Percentiles rank a stretch among this genome's conserved stretches.
phyloP scores from a whole-genome alignment of 2,888 invertebrate genomes.

The Cephus runcator region DNA sequence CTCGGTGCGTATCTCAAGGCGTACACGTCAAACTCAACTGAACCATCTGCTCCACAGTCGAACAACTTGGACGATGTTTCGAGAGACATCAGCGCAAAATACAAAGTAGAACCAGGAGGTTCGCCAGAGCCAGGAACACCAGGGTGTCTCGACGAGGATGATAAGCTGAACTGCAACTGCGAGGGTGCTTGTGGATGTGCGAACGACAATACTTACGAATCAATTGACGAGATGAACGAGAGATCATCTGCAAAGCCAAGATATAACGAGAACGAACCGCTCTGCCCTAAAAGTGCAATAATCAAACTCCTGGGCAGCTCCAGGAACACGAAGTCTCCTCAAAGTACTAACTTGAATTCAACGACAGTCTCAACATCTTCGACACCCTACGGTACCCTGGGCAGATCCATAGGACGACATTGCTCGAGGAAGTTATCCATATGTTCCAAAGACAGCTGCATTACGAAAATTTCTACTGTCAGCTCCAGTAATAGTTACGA shows the following conservation, averaged over 20 bases:
- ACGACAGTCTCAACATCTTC: slow-evolving; percentile 31
- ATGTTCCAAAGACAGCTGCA: slow-evolving; percentile 45
- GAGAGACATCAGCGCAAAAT: slow-evolving; percentile 42
- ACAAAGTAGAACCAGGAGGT: slow-evolving; percentile 33
- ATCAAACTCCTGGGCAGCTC: slow-evolving; percentile 30
- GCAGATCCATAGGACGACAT: slow-evolving; percentile 23
- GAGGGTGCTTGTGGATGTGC: slow-evolving; percentile 58
- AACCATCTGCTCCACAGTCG: slow-evolving; percentile 48
- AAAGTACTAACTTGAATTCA: slow-evolving; percentile 24
- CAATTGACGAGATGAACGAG: not conserved
- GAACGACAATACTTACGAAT: slow-evolving; percentile 11
- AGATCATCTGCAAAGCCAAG: not conserved
- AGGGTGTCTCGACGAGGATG: slow-evolving; percentile 5
- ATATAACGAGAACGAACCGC: slow-evolving; percentile 15
- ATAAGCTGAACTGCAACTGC: slow-evolving; percentile 41
- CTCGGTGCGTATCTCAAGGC: slow-evolving; percentile 54
- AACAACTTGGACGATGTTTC: slow-evolving; percentile 48
- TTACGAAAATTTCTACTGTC: slow-evolving; percentile 37
- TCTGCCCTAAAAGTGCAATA: slow-evolving; percentile 23
- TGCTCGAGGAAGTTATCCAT: slow-evolving; percentile 37
- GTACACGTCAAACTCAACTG: slow-evolving; percentile 32
- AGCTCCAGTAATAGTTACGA: slow-evolving; percentile 48
- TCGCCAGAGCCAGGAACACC: slow-evolving; percentile 5
- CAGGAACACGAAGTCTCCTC: slow-evolving; percentile 10
- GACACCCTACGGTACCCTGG: slow-evolving; percentile 35